phyloP scores from a whole-genome alignment of 2,797 vertebrate genomes.

The Phaenicophaeus curvirostris region DNA sequence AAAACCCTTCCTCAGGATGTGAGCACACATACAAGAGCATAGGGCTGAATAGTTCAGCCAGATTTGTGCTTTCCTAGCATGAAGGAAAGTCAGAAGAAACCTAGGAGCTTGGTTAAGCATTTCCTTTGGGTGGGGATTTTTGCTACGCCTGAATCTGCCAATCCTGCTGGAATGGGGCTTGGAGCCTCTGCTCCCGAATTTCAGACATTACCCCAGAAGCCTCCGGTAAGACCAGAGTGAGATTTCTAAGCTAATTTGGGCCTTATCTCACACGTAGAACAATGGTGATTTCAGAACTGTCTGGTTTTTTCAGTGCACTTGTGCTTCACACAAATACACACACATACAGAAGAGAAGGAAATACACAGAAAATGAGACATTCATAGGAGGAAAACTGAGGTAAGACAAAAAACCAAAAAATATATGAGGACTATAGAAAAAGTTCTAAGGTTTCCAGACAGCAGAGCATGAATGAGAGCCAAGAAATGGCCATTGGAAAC shows the following conservation, averaged over 20 bases:
- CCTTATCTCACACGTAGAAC: rapidly evolving
- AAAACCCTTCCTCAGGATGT: rapidly evolving
- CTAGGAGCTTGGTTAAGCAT: neutral
- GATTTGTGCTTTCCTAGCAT: neutral
- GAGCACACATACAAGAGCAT: rapidly evolving
- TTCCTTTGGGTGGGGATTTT: neutral
- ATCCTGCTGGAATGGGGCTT: neutral
- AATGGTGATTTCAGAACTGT: rapidly evolving
- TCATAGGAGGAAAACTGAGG: neutral
- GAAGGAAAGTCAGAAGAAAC: neutral
- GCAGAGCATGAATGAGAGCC: neutral
- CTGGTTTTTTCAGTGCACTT: too few species aligned
- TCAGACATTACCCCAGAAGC: neutral
- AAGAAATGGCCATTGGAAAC: neutral
- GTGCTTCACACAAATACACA: too few species aligned
- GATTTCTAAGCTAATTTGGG: neutral
- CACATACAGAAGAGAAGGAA: neutral
- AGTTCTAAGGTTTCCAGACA: neutral
- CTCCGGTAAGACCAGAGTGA: neutral
- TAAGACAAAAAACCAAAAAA: neutral
- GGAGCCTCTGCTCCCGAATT: neutral
- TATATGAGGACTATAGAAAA: neutral
- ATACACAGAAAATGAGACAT: neutral
- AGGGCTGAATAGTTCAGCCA: neutral
- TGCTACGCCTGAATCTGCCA: neutral